Percentiles rank a stretch among this genome's conserved stretches.
phyloP scores from a whole-genome alignment of 2,113 vertebrate species.

The Peucedramus taeniatus region DNA sequence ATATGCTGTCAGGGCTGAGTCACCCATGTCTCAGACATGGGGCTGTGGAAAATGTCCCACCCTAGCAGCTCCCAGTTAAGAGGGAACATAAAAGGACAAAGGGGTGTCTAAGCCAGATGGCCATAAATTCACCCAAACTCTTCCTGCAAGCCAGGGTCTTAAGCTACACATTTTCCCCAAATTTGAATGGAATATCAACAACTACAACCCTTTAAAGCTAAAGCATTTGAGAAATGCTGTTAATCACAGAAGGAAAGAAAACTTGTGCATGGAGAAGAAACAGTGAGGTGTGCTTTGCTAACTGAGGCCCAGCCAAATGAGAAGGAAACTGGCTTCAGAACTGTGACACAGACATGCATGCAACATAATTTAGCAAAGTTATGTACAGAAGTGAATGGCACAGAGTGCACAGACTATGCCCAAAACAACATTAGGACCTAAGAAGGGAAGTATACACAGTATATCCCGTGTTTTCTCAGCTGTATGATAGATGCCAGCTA shows the following conservation, averaged over 20 bases:
- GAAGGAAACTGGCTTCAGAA: background rate
- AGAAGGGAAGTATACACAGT: background rate
- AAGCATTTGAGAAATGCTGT: background rate
- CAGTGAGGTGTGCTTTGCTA: background rate
- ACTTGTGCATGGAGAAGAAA: background rate
- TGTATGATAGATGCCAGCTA: background rate
- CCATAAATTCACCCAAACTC: background rate
- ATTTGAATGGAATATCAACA: background rate
- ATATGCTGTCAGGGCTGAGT: conserved; percentile 16
- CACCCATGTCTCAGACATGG: background rate
- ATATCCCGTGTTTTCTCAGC: background rate
- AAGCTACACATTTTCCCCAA: background rate
- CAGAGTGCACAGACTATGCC: background rate
- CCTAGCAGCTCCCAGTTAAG: background rate
- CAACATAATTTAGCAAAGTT: background rate
- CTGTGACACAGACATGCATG: background rate
- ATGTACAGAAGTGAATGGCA: background rate
- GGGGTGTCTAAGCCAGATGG: background rate
- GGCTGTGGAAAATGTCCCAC: background rate
- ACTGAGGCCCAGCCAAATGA: background rate
- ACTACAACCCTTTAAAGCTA: background rate
- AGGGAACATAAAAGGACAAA: background rate
- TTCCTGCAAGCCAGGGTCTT: background rate
- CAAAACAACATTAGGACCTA: background rate
- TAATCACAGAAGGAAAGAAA: background rate